phyloP scores from a whole-genome alignment of 2,888 invertebrate genomes.

The Eristalinus aeneus region DNA sequence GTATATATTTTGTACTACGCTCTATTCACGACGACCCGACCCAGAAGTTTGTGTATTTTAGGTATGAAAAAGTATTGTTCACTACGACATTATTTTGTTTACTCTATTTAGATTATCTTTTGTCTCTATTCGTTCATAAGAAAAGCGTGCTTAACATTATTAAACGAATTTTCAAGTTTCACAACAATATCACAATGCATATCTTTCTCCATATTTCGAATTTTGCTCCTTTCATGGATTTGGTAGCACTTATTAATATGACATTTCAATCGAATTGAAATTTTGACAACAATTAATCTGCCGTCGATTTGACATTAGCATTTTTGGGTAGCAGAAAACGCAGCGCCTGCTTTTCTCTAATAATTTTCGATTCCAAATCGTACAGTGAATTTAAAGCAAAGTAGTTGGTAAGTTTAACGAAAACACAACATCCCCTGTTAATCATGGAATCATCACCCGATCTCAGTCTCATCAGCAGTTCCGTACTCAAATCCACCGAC shows the following conservation, averaged over 20 bases:
- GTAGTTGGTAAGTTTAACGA: neutral
- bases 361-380: slow-evolving; percentile 10
- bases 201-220: neutral
- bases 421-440: neutral
- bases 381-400: neutral
- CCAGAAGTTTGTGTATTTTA: too few species aligned
- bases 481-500: neutral
- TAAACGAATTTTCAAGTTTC: too few species aligned
- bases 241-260: neutral
- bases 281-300: slow-evolving; percentile 39
- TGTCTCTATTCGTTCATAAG: too few species aligned
- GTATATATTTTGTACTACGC: too few species aligned
- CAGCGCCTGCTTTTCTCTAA: slow-evolving; percentile 52
- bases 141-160: too few species aligned
- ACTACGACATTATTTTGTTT: too few species aligned
- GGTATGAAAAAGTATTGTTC: too few species aligned
- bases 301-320: slow-evolving; percentile 57
- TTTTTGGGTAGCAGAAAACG: slow-evolving; percentile 55
- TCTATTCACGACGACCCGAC: too few species aligned
- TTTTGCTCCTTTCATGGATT: neutral
- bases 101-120: too few species aligned
- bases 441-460: neutral
- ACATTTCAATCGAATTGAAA: neutral
- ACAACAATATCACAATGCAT: too few species aligned
- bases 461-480: neutral